Base-by-base conservation (phyloP, 2,113 vertebrate species). In the Triplophysa tibetana region DNA sequence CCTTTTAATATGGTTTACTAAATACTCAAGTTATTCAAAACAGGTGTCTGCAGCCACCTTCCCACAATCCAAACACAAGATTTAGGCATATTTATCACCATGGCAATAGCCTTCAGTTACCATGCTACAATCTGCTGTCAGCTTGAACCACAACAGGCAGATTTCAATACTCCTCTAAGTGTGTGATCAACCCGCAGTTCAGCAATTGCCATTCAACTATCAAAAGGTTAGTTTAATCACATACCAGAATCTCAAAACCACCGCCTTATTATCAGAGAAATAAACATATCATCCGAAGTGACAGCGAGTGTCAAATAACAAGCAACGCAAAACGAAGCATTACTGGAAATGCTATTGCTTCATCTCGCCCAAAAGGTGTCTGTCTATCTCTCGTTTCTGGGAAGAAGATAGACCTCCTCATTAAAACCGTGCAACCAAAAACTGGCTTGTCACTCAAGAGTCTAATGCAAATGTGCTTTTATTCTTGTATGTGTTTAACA, bases 141-240 rank as follows among this genome's bases (percentile, higher is more conserved):
- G 79, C 29, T 56, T 77, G 65, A 81, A 61, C 75, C 64, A 63
- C 54, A 81, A 69, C 24, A 65, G 33, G 21, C 64, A 64, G 73
- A 43, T 75, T 78, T 78, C 52, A 43, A 50, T 72, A 67, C 73
- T 56, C n/a, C 12, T 77, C 73, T 66, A 29, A 67, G 70, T 77
- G 74, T 41, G 65, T 77, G 74, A 77, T 81, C 62, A 75, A 60
- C 68, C 69, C 14, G 2, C 26, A 52, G 69, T 64, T 54, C 60
- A 33, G 54, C 70, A 67, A 66, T 60, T 75, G 79, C 60, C 62
- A 75, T 75, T 81, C 70, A 74, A 33, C 67, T 14, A 58, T 21
- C 50, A 38, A 75, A 74, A 81, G 79, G 70, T 81, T 75, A 75
- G 62, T 67, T 65, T 67, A 75, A 81, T 81, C 62, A 75, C 41